Evolutionary conservation across 2,888 invertebrate species (phyloP).

Genomic region (Papilio protenor): DNA sequence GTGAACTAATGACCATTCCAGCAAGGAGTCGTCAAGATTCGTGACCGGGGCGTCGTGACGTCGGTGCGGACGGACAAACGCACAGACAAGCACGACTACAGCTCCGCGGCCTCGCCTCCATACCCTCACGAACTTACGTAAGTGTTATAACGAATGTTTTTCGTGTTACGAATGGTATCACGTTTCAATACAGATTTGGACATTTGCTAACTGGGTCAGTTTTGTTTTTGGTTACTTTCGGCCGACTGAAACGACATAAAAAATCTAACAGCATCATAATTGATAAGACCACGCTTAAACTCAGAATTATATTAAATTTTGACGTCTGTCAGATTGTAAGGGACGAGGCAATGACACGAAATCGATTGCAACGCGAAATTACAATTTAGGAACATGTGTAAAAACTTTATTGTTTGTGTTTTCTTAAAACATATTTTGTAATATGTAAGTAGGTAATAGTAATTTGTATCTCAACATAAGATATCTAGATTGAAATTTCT

Average conservation of each 20-base stretch:
- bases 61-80: constrained; percentile 51
- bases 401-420: background rate
- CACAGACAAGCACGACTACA: constrained; percentile 52
- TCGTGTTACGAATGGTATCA: constrained; percentile 37
- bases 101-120: constrained; percentile 44
- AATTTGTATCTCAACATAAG: background rate
- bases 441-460: background rate
- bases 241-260: too few species aligned
- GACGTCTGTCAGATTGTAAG: too few species aligned
- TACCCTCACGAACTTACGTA: constrained; percentile 49
- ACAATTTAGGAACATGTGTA: background rate
- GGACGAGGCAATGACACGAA: too few species aligned
- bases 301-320: too few species aligned
- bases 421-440: background rate
- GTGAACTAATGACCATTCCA: constrained; percentile 39
- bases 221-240: background rate
- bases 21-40: constrained; percentile 55
- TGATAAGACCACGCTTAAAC: too few species aligned
- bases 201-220: constrained; percentile 15
- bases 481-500: background rate
- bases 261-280: too few species aligned
- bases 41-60: constrained; percentile 55
- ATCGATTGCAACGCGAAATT: background rate
- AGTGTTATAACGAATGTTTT: constrained; percentile 22
- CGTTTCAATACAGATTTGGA: constrained; percentile 25